Evolutionary conservation across 1,140 invertebrate species (phyloP).

Genomic region (Hyles vespertilio): DNA sequence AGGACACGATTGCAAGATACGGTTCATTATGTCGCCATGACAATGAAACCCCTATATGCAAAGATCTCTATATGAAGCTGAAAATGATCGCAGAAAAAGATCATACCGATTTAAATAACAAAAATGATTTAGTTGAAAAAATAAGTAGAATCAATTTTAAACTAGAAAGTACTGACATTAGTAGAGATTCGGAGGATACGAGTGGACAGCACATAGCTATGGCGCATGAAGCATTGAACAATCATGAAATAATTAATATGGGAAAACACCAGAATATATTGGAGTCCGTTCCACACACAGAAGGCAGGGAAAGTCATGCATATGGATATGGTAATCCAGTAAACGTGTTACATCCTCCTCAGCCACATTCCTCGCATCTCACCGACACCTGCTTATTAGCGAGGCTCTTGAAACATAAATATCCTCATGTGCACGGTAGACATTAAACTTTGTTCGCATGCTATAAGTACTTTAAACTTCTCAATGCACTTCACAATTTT

Average conservation of each 20-base stretch:
- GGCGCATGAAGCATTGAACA: background rate
- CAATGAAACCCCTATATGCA: slow-evolving; percentile 40
- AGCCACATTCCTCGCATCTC: slow-evolving; percentile 15
- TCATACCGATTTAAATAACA: background rate
- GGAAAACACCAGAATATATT: slow-evolving; percentile 9
- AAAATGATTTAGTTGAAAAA: background rate
- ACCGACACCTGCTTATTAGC: slow-evolving; percentile 40
- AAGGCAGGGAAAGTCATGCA: slow-evolving; percentile 11
- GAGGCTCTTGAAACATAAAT: slow-evolving; percentile 41
- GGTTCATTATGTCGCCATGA: slow-evolving; percentile 42
- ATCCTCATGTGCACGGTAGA: slow-evolving; percentile 38
- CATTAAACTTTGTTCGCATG: background rate
- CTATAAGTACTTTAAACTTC: background rate
- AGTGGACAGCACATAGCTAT: background rate
- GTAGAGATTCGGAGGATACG: background rate
- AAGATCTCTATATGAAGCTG: slow-evolving; percentile 44
- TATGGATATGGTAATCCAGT: slow-evolving; percentile 20
- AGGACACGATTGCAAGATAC: slow-evolving; percentile 47
- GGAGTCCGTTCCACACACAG: slow-evolving; percentile 3
- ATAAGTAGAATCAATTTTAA: background rate
- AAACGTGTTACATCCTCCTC: slow-evolving; percentile 10
- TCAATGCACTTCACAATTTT: slow-evolving; percentile 3
- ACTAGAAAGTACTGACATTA: background rate
- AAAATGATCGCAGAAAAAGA: slow-evolving; percentile 30
- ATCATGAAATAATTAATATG: slow-evolving; percentile 3